Evolutionary conservation across 2,888 invertebrate genomes (phyloP), one percentile per base, ranked within the genome.

Genomic region (Hoplodrina ambigua): DNA sequence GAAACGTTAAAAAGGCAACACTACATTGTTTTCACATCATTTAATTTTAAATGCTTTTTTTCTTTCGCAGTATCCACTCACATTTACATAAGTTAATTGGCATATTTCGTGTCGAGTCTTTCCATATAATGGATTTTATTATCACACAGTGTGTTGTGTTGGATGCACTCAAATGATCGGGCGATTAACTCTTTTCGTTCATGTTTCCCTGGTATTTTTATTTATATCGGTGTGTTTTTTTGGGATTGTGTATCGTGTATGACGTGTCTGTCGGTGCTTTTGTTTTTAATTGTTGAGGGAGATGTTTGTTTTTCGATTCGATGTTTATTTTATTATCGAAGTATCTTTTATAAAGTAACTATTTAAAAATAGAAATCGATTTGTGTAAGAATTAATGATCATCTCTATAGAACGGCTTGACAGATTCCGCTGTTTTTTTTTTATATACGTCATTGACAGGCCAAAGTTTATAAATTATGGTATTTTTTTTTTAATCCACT

Each of bases 31-130:
- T 78, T 65, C 58, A 54, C 69, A 55, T 69, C 68, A 78, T 69
- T 69, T 71, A 60, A 69, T 84, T 65, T 73, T 69, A 59, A 69
- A 72, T 8, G 20, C 10, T 61, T 64, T 71, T 59, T 62, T 66
- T 59, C 67, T 59, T 62, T 69, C 49, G 41, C 54, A 57, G 64
- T 69, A 62, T 70, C 56, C 82, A 83, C 67, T 81, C 68, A 63
- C 69, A 82, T 82, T 82, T 81, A 62, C 81, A 81, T 81, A 83
- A 81, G 72, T 74, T 82, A 82, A 86, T 86, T 85, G 81, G 78
- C 74, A 81, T 85, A 80, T 84, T 76, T 81, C 81, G 80, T 83
- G 83, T 69, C 64, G 69, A 79, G 74, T 81, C 82, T 66, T 75
- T 82, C 44, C 66, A 63, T 72, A 57, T 74, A 85, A 86, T 84